Evolutionary conservation across 2,888 invertebrate genomes (phyloP).

Genomic region (Dynastes hyllus): DNA sequence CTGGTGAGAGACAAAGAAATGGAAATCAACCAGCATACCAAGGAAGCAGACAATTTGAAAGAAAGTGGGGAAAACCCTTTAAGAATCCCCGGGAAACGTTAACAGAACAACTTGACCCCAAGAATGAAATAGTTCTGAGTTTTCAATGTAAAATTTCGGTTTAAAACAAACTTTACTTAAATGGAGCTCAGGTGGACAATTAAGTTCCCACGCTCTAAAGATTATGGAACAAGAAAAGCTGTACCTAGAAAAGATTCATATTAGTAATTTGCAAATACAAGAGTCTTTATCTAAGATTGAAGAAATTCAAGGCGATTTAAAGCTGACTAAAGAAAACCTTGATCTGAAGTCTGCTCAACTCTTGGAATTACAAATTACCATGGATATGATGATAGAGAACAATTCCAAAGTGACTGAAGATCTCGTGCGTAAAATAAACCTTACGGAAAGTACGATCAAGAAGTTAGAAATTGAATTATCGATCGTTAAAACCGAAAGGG

Average conservation of each 20-base stretch:
- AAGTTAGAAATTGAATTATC: conserved; percentile 54
- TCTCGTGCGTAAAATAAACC: conserved; percentile 47
- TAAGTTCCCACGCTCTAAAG: conserved; percentile 28
- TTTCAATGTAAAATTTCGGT: conserved; percentile 6
- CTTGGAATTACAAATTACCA: conserved; percentile 26
- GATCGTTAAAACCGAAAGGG: conserved; percentile 36
- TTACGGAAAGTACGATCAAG: conserved; percentile 50
- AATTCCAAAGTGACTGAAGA: conserved; percentile 43
- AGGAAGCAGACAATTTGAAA: conserved; percentile 49
- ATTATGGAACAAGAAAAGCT: conserved; percentile 46
- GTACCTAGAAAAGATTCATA: conserved; percentile 48
- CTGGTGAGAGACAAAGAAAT: conserved; percentile 40
- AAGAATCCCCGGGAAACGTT: neutral
- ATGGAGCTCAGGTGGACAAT: neutral
- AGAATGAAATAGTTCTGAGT: conserved; percentile 37
- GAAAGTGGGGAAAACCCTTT: conserved; percentile 29
- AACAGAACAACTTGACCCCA: conserved; percentile 41
- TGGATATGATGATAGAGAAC: conserved; percentile 46
- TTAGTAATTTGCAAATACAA: conserved; percentile 50
- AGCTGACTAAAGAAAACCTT: conserved; percentile 38
- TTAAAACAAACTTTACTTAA: neutral
- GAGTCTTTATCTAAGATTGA: conserved; percentile 43
- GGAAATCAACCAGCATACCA: conserved; percentile 46
- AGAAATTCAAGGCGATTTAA: conserved; percentile 50
- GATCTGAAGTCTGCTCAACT: conserved; percentile 41